Base-by-base conservation (phyloP, 2,113 vertebrate genomes). In the Hippopotamus amphibius region DNA sequence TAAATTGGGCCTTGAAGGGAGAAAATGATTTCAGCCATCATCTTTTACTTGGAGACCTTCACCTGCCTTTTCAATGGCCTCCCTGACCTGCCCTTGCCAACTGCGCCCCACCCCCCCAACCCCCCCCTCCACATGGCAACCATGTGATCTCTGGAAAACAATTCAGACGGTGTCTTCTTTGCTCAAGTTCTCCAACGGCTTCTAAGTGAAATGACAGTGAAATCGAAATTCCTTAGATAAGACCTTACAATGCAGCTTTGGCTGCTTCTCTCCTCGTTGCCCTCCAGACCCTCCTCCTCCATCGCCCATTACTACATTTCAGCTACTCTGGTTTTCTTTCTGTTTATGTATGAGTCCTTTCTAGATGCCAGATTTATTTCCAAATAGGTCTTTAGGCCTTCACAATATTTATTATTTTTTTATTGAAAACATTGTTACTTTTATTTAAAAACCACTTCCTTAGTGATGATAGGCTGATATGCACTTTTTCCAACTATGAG, bases 341-440 rank as follows among this genome's bases (percentile, higher is more conserved):
- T 59, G 24, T 17, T 93, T 81, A 59, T 26, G 7, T 69, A 22
- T 61, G 50, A 37, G 17, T 80, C 92, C 37, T 96, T 92, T 72
- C 71, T 79, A n/a, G 43, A 74, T 68, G 63, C 71, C 86, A 95
- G 13, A 77, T 30, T 87, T 80, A 77, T 57, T 37, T 6, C 30
- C 95, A 96, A 93, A 71, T 82, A 86, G 33, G 77, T 77, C 15
- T 50, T 87, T 76, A 79, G 57, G 8, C 15, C n/a, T 81, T 90
- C 69, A 81, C 94, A 96, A 88, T 93, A 59, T 80, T 86, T 59
- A 80, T 55, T 83, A 17, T 80, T 48, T 37, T 37, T 37, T 37
- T 37, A 37, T 37, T 37, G 37, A 37, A 37, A 37, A 37, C 37
- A 37, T 37, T 37, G 37, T 37, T 37, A 37, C 37, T 37, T 37